Percentiles rank a stretch among this genome's conserved stretches.
These are phyloP conservation scores for Leptinotarsa peninsularis DNA, from an alignment of 2,888 invertebrate genomes.

Conservation along the genomic window DNA sequence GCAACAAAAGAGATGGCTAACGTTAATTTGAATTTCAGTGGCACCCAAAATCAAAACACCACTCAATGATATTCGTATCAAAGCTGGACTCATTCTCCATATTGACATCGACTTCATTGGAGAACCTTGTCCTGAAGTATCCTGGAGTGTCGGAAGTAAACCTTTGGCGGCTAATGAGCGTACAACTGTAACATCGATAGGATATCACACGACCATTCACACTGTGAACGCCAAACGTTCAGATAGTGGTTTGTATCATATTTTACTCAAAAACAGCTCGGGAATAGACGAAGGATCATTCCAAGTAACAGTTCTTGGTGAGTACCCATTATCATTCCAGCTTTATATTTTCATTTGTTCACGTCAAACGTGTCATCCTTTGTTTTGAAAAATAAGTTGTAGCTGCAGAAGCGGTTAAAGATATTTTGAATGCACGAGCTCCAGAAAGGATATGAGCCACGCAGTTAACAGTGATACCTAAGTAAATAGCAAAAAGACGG, in stretches of 20 bases:
- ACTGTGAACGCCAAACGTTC: conserved; percentile 92
- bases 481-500: no score
- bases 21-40: conserved; percentile 67
- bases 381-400: neutral
- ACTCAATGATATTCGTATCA: conserved; percentile 89
- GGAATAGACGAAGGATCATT: conserved; percentile 94
- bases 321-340: conserved; percentile 34
- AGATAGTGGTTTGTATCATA: conserved; percentile 91
- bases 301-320: conserved; percentile 85
- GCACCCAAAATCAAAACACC: conserved; percentile 96
- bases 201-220: conserved; percentile 91
- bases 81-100: conserved; percentile 92
- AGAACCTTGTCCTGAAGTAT: conserved; percentile 91
- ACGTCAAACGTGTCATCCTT: no score
- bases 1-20: neutral
- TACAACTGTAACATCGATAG: conserved; percentile 89
- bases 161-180: conserved; percentile 82
- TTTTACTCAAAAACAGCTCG: conserved; percentile 90
- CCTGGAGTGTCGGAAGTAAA: conserved; percentile 84
- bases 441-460: no score
- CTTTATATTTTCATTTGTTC: neutral
- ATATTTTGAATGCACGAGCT: no score
- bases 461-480: no score
- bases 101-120: conserved; percentile 92
- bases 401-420: neutral